phyloP scores from a whole-genome alignment of 2,888 invertebrate species.

The Galeopsomyia nigrocyanea region DNA sequence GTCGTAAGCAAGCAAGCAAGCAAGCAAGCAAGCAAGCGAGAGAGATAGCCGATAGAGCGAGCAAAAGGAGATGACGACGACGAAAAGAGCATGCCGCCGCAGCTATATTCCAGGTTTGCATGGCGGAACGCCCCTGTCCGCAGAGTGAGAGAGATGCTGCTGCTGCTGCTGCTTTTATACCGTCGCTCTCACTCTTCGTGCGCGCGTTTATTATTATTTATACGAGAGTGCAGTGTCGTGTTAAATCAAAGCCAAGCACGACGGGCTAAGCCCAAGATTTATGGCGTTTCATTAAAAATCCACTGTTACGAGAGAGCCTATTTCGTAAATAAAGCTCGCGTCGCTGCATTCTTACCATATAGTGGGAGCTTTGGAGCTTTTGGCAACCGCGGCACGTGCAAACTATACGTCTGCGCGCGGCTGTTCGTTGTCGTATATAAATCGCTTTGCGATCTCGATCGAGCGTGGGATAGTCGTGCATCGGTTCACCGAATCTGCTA shows the following conservation, averaged over 20 bases:
- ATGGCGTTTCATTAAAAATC: no score
- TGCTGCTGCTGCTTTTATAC: no score
- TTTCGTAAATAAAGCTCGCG: no score
- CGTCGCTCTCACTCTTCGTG: background rate
- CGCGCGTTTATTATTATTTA: background rate
- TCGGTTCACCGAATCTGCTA: slow-evolving; percentile 9
- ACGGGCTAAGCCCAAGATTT: no score
- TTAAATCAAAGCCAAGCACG: background rate
- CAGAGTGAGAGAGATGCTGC: no score
- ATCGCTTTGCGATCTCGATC: slow-evolving; percentile 20
- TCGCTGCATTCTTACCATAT: no score
- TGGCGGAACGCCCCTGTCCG: slow-evolving; percentile 67
- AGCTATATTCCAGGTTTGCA: slow-evolving; percentile 67
- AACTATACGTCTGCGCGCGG: background rate
- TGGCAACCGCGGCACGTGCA: slow-evolving; percentile 20
- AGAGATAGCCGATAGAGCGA: slow-evolving; percentile 15
- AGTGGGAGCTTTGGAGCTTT: slow-evolving; percentile 14
- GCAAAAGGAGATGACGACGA: slow-evolving; percentile 32
- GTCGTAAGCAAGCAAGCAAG: slow-evolving; percentile 29
- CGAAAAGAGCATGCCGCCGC: slow-evolving; percentile 43
- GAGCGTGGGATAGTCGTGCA: slow-evolving; percentile 14
- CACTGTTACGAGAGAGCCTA: no score
- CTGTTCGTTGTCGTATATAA: slow-evolving; percentile 12
- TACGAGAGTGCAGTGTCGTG: background rate
- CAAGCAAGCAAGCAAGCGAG: slow-evolving; percentile 32